Evolutionary conservation across 2,797 vertebrate species (phyloP), one percentile per base, ranked within the genome.

Genomic region (Acrocephalus scirpaceus): DNA sequence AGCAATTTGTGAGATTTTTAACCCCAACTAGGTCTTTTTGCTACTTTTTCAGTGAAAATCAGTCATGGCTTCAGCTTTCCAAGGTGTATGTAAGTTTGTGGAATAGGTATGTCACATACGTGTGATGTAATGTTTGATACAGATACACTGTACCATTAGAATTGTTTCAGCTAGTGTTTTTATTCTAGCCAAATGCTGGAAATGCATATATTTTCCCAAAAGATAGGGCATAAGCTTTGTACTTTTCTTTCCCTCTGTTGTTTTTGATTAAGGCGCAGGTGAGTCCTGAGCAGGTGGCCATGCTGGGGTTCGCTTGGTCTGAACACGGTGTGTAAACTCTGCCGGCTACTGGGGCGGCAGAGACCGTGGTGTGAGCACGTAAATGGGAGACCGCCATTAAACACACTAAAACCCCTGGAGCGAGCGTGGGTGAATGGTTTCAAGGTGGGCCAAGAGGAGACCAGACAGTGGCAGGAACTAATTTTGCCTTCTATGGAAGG

Each of bases 341-440:
- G 53, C 34, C 18, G 72, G 51, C 42, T 5, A 0, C 32, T 4
- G 69, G 38, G 16, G 2, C 6, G 7, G 69, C 44, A 26, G 13
- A 3, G 36, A 3, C 20, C 0, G 0, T 0, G 6, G 3, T 2
- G 21, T 0, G 72, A 13, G 25, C 3, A 2, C 0, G 15, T 0
- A 4, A 7, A 3, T 2, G 36, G 76, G 21, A 10, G 13, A 16
- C 14, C 1, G 16, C 23, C 67, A 7, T 8, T 2, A 3, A 7
- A 12, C 0, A 17, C 5, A 3, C 4, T 2, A 2, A 32, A 50
- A 8, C 6, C n/a, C 18, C 29, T 3, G 2, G 2, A 11, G n/a
- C 0, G 8, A 21, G n/a, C 1, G 25, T 5, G 42, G 19, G 1
- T 3, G 20, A 17, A 4, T 1, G n/a, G 12, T 9, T 27, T 13